These are phyloP conservation scores for Aeoliscus strigatus DNA, from an alignment of 2,797 vertebrate genomes.

Conservation along the genomic window DNA sequence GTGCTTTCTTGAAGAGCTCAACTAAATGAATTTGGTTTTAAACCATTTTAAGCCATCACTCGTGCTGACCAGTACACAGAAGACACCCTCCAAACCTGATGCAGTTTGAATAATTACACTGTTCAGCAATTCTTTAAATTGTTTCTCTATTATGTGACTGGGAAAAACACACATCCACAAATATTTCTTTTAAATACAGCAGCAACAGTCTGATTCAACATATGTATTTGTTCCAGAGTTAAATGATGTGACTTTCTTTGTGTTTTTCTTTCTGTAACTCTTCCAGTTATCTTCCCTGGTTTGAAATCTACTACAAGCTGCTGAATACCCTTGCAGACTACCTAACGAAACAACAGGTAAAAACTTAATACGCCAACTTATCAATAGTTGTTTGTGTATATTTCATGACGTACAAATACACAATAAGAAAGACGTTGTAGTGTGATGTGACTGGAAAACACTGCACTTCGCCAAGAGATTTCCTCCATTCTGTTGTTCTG, in stretches of 20 bases:
- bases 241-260: constrained; percentile 5
- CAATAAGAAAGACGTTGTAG: constrained; percentile 4
- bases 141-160: too few relatives aligned
- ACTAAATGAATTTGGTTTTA: too few relatives aligned
- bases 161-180: too few relatives aligned
- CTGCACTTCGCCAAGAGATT: constrained; percentile 33
- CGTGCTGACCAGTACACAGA: too few relatives aligned
- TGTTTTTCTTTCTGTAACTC: constrained; percentile 25
- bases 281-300: constrained; percentile 96
- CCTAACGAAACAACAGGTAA: constrained; percentile 92
- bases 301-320: constrained; percentile 98
- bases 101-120: too few relatives aligned
- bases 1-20: too few relatives aligned
- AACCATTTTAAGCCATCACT: too few relatives aligned
- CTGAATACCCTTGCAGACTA: constrained; percentile 96
- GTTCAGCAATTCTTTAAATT: too few relatives aligned
- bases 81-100: too few relatives aligned
- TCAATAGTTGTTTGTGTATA: background rate
- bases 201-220: too few relatives aligned
- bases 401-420: background rate
- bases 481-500: constrained; percentile 30
- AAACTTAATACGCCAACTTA: constrained; percentile 1
- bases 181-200: too few relatives aligned
- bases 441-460: constrained; percentile 31
- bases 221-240: too few relatives aligned